A percentile compares a stretch with the other conserved stretches of the same genome.
Conservation (phyloP, 2,888 invertebrate species). For the Drosophila melanosoma region DNA sequence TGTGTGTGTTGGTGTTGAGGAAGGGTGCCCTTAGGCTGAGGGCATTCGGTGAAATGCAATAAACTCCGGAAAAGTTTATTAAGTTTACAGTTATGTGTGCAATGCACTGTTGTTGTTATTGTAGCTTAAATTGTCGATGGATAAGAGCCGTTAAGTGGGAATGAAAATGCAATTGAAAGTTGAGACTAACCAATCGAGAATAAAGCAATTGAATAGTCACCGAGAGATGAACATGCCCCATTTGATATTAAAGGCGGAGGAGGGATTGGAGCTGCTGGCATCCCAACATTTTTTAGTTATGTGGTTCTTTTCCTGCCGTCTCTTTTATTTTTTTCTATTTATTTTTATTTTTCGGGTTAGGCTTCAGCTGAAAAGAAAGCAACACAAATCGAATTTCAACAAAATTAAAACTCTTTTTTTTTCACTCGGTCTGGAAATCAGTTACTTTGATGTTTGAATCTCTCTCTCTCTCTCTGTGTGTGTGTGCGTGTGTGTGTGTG, state of each 20-base stretch:
- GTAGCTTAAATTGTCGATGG: conserved; percentile 49
- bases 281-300: conserved; percentile 10
- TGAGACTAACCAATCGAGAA: conserved; percentile 59
- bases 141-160: conserved; percentile 47
- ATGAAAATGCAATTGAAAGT: conserved; percentile 58
- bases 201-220: conserved; percentile 42
- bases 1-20: conserved; percentile 17
- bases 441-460: background rate
- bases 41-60: conserved; percentile 70
- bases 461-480: background rate
- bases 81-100: conserved; percentile 70
- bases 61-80: conserved; percentile 72
- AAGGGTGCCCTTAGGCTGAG: conserved; percentile 19
- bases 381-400: conserved; percentile 53
- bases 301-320: background rate
- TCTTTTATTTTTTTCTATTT: background rate
- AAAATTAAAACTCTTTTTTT: conserved; percentile 45
- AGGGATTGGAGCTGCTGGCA: background rate
- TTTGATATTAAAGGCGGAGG: background rate
- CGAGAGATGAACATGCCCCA: background rate
- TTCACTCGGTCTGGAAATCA: conserved; percentile 12
- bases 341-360: background rate
- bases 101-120: conserved; percentile 31
- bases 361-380: conserved; percentile 48
- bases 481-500: background rate